Evolutionary conservation across 2,797 vertebrate species (phyloP).

Genomic region (Huso huso): DNA sequence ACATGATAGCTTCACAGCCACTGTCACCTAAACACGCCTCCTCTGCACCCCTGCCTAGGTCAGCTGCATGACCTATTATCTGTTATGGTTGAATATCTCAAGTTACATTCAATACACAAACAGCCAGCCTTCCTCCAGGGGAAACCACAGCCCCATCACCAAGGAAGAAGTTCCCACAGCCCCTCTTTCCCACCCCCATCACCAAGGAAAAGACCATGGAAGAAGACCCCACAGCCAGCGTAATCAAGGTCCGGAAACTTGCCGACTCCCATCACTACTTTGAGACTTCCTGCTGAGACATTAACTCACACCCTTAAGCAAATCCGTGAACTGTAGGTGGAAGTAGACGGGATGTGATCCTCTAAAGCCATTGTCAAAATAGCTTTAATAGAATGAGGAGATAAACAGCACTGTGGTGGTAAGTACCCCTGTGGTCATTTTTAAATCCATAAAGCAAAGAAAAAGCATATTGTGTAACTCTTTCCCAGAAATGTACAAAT

Average conservation of each 20-base stretch:
- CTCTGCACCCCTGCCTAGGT: too few relatives aligned
- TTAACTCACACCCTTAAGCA: not conserved
- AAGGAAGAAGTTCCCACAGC: too few relatives aligned
- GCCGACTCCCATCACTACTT: not conserved
- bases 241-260: not conserved
- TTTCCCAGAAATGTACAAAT: conserved; percentile 12
- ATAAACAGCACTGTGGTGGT: conserved; percentile 59
- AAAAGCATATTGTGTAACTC: not conserved
- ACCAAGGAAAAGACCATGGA: not conserved
- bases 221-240: not conserved
- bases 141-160: not conserved
- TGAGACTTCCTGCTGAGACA: conserved; percentile 2
- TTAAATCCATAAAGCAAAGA: conserved; percentile 29
- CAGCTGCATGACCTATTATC: not conserved
- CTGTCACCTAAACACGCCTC: too few relatives aligned
- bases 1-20: too few relatives aligned
- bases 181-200: too few relatives aligned
- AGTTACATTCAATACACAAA: not conserved
- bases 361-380: not conserved
- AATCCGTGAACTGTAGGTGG: not conserved
- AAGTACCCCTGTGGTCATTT: conserved; percentile 38
- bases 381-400: conserved; percentile 55
- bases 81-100: too few relatives aligned
- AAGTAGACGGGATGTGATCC: not conserved
- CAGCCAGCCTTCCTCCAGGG: not conserved